Conservation (phyloP, 2,888 invertebrate species). For the Conchocele bisecta region DNA sequence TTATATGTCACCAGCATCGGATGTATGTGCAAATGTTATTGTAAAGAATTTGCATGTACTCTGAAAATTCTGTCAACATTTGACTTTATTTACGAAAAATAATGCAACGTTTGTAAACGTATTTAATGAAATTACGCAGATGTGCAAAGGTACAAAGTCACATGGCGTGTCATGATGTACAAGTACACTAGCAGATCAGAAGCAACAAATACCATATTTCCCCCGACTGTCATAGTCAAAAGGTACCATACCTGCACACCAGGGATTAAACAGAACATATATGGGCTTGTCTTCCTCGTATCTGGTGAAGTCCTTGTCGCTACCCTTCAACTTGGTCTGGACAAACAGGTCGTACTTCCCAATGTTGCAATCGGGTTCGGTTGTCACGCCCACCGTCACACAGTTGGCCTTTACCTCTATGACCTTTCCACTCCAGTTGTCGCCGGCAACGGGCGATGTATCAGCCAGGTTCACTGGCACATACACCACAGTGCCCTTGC, state of each 20-base stretch:
- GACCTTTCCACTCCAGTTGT: conserved; percentile 49
- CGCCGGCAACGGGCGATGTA: conserved; percentile 5
- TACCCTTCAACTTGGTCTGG: conserved; percentile 63
- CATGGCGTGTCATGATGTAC: no score
- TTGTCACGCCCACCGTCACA: conserved; percentile 48
- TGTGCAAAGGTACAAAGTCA: no score
- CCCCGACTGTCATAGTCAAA: not conserved
- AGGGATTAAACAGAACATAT: conserved; percentile 94
- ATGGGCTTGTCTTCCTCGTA: conserved; percentile 85
- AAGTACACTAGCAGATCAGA: not conserved
- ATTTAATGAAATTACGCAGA: no score
- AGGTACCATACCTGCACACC: conserved; percentile 89
- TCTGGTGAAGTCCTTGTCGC: conserved; percentile 52
- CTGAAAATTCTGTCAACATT: no score
- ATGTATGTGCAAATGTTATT: no score
- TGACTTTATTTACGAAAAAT: no score
- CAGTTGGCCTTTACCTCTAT: conserved; percentile 33
- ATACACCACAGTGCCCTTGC: conserved; percentile 72
- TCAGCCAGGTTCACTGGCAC: conserved; percentile 42
- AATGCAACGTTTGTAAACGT: no score
- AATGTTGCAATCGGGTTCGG: conserved; percentile 68
- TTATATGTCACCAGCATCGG: no score
- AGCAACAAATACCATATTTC: not conserved
- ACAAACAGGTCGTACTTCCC: conserved; percentile 71
- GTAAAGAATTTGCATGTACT: not conserved